These are phyloP conservation scores for Streptopelia turtur DNA, from an alignment of 2,797 vertebrate species.

Conservation along the genomic window DNA sequence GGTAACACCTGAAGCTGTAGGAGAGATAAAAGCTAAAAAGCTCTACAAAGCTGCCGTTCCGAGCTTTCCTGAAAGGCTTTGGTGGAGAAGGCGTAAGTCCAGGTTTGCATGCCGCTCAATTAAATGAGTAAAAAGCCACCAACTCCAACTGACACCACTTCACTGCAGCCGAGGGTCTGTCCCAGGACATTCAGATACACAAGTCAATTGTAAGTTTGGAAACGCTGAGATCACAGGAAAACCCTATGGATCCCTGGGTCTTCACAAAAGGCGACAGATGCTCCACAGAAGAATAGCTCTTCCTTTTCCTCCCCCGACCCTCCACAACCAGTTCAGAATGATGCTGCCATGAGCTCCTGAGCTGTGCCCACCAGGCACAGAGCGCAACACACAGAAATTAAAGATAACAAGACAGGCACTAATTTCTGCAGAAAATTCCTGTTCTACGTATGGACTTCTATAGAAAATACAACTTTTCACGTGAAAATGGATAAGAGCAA, in stretches of 20 bases:
- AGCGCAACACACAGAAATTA: background rate
- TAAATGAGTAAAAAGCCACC: background rate
- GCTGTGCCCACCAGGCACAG: background rate
- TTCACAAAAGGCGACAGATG: constrained; percentile 54
- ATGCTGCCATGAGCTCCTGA: background rate
- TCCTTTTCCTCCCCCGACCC: constrained; percentile 20
- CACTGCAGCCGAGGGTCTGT: background rate
- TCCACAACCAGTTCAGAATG: background rate
- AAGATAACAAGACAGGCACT: background rate
- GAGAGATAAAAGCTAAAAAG: background rate
- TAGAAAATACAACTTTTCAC: background rate
- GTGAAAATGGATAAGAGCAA: background rate
- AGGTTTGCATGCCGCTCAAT: constrained; percentile 1
- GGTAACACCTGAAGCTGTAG: background rate
- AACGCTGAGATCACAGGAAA: constrained; percentile 26
- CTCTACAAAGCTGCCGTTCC: background rate
- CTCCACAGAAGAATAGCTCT: constrained; percentile 33
- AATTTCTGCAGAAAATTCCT: background rate
- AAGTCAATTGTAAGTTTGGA: background rate
- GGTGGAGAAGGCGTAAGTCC: background rate
- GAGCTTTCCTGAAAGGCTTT: background rate
- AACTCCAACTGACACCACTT: background rate
- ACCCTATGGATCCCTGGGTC: background rate
- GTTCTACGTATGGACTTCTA: fast-evolving
- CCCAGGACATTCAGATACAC: background rate